These are phyloP conservation scores for Scaptomyza caliginosa DNA, from an alignment of 2,888 invertebrate species.

Conservation along the genomic window DNA sequence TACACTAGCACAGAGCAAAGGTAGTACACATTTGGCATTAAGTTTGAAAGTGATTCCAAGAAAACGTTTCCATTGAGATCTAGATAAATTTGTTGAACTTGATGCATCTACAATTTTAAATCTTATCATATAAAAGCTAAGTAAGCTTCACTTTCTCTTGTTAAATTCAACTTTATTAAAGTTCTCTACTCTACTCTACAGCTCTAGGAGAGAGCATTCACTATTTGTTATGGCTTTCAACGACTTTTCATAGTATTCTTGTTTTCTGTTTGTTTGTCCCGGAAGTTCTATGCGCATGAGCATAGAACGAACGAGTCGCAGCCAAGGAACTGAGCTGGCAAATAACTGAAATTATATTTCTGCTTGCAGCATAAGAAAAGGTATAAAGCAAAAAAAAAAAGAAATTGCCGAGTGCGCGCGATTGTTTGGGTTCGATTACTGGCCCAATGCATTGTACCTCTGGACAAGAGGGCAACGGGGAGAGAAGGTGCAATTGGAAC, in stretches of 20 bases:
- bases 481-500: slow-evolving; percentile 45
- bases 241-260: slow-evolving; percentile 30
- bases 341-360: slow-evolving; percentile 73
- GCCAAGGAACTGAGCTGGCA: slow-evolving; percentile 67
- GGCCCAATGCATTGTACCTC: slow-evolving; percentile 16
- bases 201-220: slow-evolving; percentile 16
- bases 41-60: neutral
- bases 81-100: too few species aligned
- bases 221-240: neutral
- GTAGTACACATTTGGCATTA: neutral
- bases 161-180: too few species aligned
- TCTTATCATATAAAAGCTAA: too few species aligned
- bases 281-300: slow-evolving; percentile 77
- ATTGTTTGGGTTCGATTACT: slow-evolving; percentile 52
- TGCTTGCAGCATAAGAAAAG: slow-evolving; percentile 56
- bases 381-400: slow-evolving; percentile 46
- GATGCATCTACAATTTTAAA: too few species aligned
- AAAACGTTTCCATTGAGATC: too few species aligned
- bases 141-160: too few species aligned
- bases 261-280: slow-evolving; percentile 62
- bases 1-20: slow-evolving; percentile 19
- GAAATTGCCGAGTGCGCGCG: slow-evolving; percentile 57
- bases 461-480: neutral
- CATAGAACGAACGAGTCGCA: slow-evolving; percentile 54
- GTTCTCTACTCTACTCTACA: neutral